Base-by-base conservation (phyloP, 2,797 vertebrate genomes). In the Brachyalestes nurse region DNA sequence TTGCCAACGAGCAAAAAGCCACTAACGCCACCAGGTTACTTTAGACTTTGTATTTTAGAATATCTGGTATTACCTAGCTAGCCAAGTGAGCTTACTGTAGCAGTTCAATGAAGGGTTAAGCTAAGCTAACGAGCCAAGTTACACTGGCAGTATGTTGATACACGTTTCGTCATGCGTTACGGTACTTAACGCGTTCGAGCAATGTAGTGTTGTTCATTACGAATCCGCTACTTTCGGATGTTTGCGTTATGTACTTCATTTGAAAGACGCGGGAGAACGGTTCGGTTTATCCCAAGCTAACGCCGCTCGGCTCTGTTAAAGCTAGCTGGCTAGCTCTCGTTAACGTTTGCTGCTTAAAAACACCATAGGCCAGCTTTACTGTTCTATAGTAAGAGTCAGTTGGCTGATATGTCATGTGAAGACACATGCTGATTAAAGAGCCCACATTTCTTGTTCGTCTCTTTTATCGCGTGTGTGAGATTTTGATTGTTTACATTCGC, bases 401-500 rank as follows among this genome's bases (percentile, higher is more conserved):
- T 8, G 19, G 64, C 74, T 62, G 77, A 53, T 70, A 49, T 17
- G 28, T n/a, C 42, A 4, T 62, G 45, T 6, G 17, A 38, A 64
- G 72, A 72, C 53, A 17, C 78, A 69, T 62, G 55, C 62, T 51
- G 47, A 61, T 57, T 55, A 64, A 67, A 55, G 10, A 57, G 45
- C 23, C 21, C 57, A 51, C 38, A 19, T 21, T 61, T 8, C 74
- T 38, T 69, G 53, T 71, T 25, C 25, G 38, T 23, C 42, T 73
- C 23, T 51, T 42, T 23, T 61, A 28, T 77, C 66, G 45, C 58
- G n/a, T 72, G 58, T 62, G 23, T 62, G 64, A 80, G 80, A 77
- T 16, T 78, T 61, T 74, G 49, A 69, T 80, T 80, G 82, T 84
- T 84, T 81, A 84, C 78, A 73, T 79, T 69, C 75, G 13, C 45